Evolutionary conservation across 2,113 vertebrate species (phyloP).

Genomic region (Mionectes macconnelli): DNA sequence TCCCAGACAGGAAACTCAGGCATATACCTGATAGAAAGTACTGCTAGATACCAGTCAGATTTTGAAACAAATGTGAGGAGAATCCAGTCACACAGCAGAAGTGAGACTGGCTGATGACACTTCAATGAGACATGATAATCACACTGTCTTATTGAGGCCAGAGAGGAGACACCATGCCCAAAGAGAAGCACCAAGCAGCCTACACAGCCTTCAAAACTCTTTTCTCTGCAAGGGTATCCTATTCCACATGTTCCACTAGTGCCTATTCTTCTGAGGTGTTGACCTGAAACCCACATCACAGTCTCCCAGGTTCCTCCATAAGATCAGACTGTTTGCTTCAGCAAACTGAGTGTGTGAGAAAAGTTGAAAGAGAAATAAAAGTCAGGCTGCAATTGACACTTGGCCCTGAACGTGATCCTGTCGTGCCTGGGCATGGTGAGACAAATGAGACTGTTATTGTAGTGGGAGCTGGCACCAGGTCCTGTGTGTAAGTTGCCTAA

Average conservation of each 20-base stretch:
- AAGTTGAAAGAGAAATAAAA: neutral
- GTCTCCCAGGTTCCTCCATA: neutral
- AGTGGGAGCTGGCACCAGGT: neutral
- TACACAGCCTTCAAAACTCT: neutral
- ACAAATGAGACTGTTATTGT: neutral
- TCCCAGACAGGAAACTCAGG: neutral
- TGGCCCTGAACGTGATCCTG: neutral
- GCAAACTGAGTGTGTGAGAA: neutral
- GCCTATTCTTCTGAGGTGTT: neutral
- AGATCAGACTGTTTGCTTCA: neutral
- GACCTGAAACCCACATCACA: neutral
- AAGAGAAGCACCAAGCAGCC: neutral
- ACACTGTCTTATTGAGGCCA: neutral
- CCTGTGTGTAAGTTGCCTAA: neutral
- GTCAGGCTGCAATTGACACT: neutral
- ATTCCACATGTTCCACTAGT: fast-evolving
- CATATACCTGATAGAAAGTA: neutral
- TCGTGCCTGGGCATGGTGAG: neutral
- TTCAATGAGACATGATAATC: neutral
- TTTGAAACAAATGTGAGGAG: neutral
- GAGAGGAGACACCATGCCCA: neutral
- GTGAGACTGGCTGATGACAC: neutral
- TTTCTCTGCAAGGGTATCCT: neutral
- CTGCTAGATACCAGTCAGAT: neutral
- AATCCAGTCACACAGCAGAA: neutral